These are phyloP conservation scores for Phrynocephalus versicolor DNA, from an alignment of 2,113 vertebrate genomes.

Conservation along the genomic window DNA sequence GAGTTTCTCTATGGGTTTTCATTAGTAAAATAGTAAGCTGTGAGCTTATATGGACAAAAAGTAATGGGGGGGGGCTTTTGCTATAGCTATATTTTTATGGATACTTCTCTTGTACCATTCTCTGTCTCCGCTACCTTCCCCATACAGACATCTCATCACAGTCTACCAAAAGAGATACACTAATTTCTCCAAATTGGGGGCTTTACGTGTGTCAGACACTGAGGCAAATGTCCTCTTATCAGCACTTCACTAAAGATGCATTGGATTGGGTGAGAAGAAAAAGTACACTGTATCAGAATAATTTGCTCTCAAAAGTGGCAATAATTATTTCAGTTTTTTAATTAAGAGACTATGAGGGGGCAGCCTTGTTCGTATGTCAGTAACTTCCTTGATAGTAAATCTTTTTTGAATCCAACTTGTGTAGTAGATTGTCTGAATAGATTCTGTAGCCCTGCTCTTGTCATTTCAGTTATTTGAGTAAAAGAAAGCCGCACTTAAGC, in stretches of 20 bases:
- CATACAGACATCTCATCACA: constrained; percentile 44
- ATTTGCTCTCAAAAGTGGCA: constrained; percentile 29
- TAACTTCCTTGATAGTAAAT: constrained; percentile 52
- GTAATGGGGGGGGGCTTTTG: constrained; percentile 25
- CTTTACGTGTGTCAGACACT: constrained; percentile 52
- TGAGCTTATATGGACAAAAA: constrained; percentile 16
- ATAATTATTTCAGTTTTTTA: constrained; percentile 41
- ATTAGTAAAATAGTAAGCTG: constrained; percentile 38
- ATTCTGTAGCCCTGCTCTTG: constrained; percentile 32
- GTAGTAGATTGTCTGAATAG: constrained; percentile 51
- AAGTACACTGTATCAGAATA: constrained; percentile 7
- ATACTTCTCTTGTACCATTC: constrained; percentile 43
- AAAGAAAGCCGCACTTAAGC: constrained; percentile 28
- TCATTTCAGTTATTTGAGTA: constrained; percentile 11
- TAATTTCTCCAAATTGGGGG: constrained; percentile 51
- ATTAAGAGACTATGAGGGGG: constrained; percentile 61
- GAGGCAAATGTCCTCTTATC: constrained; percentile 32
- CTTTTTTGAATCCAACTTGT: constrained; percentile 46
- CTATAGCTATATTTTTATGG: constrained; percentile 57
- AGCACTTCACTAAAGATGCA: background rate
- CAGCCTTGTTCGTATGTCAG: constrained; percentile 57
- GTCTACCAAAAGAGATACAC: constrained; percentile 52
- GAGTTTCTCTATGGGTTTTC: constrained; percentile 34
- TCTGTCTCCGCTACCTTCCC: constrained; percentile 25
- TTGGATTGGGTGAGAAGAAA: constrained; percentile 9